Evolutionary conservation across 1,140 invertebrate species (phyloP), one percentile per base, ranked within the genome.

Genomic region (Trichogramma pretiosum): DNA sequence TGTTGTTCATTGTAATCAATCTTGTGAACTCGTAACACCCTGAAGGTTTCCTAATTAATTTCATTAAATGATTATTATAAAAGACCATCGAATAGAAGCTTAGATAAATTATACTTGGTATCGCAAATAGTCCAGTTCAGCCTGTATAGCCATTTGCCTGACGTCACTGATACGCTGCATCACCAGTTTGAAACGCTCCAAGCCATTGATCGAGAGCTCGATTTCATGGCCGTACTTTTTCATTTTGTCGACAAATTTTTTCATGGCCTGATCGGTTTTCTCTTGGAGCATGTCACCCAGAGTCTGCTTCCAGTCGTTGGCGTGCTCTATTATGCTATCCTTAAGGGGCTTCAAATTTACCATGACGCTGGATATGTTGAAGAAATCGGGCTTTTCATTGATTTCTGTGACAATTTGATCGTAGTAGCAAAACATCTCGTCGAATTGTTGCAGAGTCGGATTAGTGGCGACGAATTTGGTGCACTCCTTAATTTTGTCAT

Each of bases 351-450:
- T 13, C 16, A 18, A 48, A 26, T 52, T 35, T 45, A 36, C 18
- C 18, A 34, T 35, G 30, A 87, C 76, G 44, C 80, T 79, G 5
- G 67, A 72, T 18, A 87, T 68, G 56, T 85, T 77, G 5, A 78
- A 67, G 56, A 75, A 78, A 45, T 74, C 65, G 10, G 70, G 61
- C 56, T 79, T 76, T 3, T 76, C 72, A 8, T 79, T 57, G 24
- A 92, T 63, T 52, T 87, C 83, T 3, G 79, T 70, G n/a, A 87
- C 79, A 8, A 89, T 81, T 44, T 81, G 77, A 56, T 80, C 79
- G 63, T 89, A 93, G 68, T 85, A 88, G 58, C 80, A 79, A 56
- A 93, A 83, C 66, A 86, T 86, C 48, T 90, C 82, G 59, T 92
- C 85, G 69, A 85, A 91, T 49, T 81, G 77, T 17, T 79, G 71